Percentiles rank a stretch among this genome's conserved stretches.
These are phyloP conservation scores for Nemapogon koenigi DNA, from an alignment of 2,888 invertebrate genomes.

Conservation along the genomic window DNA sequence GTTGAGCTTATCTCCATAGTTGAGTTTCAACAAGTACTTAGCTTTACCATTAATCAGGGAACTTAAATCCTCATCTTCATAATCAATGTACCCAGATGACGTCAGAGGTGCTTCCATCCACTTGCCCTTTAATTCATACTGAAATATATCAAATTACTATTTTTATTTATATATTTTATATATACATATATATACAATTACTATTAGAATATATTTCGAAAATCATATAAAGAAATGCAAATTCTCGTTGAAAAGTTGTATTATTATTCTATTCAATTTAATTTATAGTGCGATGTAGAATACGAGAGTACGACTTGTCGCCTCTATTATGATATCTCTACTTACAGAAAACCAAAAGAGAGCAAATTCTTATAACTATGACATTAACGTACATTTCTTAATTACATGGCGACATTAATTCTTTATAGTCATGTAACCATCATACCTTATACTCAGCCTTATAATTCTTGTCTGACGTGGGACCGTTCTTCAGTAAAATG, in stretches of 20 bases:
- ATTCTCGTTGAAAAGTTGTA: too few species aligned
- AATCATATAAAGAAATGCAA: too few species aligned
- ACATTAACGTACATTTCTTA: too few species aligned
- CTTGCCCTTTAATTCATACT: slow-evolving; percentile 40
- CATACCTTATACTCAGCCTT: slow-evolving; percentile 42
- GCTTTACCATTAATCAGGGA: slow-evolving; percentile 33
- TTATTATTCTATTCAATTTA: too few species aligned
- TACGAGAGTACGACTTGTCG: too few species aligned
- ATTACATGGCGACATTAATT: too few species aligned
- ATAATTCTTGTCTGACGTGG: slow-evolving; percentile 29
- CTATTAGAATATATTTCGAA: not conserved
- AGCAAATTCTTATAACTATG: too few species aligned
- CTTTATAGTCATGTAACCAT: too few species aligned
- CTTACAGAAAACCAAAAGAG: too few species aligned
- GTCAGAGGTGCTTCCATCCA: slow-evolving; percentile 35
- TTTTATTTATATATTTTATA: slow-evolving; percentile 1
- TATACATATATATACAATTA: too few species aligned
- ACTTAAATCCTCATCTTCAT: slow-evolving; percentile 26
- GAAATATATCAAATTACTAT: slow-evolving; percentile 10
- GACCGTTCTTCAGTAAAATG: slow-evolving; percentile 31
- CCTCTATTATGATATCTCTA: too few species aligned
- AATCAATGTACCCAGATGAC: slow-evolving; percentile 24
- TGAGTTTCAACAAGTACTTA: slow-evolving; percentile 40
- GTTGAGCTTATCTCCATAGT: slow-evolving; percentile 46
- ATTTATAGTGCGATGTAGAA: too few species aligned